Evolutionary conservation across 2,797 vertebrate genomes (phyloP).

Genomic region (Pantherophis alleghaniensis): DNA sequence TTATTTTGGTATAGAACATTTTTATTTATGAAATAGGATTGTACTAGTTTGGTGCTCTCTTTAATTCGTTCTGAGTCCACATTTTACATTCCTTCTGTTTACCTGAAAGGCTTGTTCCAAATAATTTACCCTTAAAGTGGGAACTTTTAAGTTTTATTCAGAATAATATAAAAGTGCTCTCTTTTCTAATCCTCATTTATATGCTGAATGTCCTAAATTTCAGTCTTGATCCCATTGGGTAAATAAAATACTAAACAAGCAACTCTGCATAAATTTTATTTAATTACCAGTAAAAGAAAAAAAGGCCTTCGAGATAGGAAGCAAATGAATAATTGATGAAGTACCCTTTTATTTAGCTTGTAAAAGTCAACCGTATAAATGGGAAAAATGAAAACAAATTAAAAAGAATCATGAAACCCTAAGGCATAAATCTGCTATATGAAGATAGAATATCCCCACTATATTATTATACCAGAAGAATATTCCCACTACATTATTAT

Average conservation of each 20-base stretch:
- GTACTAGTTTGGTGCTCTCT: neutral
- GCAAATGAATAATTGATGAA: slow-evolving; percentile 13
- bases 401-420: neutral
- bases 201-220: neutral
- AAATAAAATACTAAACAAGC: slow-evolving; percentile 1
- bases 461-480: neutral
- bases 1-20: neutral
- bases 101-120: neutral
- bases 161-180: neutral
- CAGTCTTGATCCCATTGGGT: neutral
- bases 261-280: neutral
- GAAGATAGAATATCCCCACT: slow-evolving; percentile 12
- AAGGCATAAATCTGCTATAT: neutral
- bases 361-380: neutral
- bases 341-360: slow-evolving; percentile 7
- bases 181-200: neutral
- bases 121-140: neutral
- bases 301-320: slow-evolving; percentile 23
- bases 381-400: neutral
- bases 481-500: neutral
- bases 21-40: neutral
- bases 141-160: neutral
- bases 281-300: slow-evolving; percentile 22
- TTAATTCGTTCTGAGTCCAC: neutral
- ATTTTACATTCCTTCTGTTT: neutral